Percentiles rank a stretch among this genome's conserved stretches.
Conservation (phyloP, 2,797 vertebrate species). For the Discoglossus pictus region DNA sequence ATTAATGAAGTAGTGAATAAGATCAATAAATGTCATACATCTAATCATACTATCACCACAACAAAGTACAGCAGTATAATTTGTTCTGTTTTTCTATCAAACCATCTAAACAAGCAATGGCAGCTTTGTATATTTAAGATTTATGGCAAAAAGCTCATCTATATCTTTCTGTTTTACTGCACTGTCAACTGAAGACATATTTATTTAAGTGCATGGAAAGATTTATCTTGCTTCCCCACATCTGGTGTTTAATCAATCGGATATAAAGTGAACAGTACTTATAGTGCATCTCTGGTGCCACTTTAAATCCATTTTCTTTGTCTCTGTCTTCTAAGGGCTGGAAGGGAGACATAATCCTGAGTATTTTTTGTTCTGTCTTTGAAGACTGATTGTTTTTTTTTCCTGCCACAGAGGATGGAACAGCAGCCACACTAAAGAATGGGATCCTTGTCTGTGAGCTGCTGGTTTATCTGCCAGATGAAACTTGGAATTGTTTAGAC, state of each 20-base stretch:
- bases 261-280: slow-evolving; percentile 48
- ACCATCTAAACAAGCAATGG: slow-evolving; percentile 39
- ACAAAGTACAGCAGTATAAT: slow-evolving; percentile 14
- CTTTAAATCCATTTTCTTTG: slow-evolving; percentile 48
- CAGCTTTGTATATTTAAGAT: slow-evolving; percentile 48
- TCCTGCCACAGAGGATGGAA: not conserved
- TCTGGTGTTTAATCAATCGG: slow-evolving; percentile 50
- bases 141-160: slow-evolving; percentile 45
- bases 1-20: not conserved
- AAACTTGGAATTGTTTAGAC: not conserved
- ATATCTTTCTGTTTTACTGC: slow-evolving; percentile 40
- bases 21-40: not conserved
- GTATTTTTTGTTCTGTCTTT: slow-evolving; percentile 1
- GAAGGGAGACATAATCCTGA: slow-evolving; percentile 17
- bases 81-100: slow-evolving; percentile 28
- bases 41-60: not conserved
- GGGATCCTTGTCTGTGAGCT: slow-evolving; percentile 9
- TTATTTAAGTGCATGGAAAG: slow-evolving; percentile 38
- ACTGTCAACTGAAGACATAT: slow-evolving; percentile 47
- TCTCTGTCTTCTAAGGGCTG: slow-evolving; percentile 16
- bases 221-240: slow-evolving; percentile 46
- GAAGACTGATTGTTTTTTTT: not conserved
- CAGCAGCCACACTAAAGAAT: not conserved
- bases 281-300: slow-evolving; percentile 39
- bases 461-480: not conserved